phyloP scores from a whole-genome alignment of 2,888 invertebrate species.

The Sphinx pinastri region DNA sequence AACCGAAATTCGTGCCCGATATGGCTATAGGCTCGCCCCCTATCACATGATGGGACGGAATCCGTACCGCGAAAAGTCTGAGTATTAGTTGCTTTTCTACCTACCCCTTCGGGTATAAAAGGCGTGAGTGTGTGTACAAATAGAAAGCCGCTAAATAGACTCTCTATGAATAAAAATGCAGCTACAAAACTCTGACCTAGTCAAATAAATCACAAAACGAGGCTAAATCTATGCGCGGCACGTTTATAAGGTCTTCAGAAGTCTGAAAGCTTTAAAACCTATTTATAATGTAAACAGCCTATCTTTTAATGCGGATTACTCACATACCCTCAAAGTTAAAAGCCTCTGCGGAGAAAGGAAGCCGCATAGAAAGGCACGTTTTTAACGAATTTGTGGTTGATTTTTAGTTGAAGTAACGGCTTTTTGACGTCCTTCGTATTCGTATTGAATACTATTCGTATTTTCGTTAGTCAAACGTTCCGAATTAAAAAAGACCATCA shows the following conservation, averaged over 20 bases:
- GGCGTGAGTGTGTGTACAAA: background rate
- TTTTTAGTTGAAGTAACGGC: background rate
- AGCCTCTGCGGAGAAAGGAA: background rate
- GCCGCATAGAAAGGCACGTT: background rate
- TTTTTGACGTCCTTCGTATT: background rate
- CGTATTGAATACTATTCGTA: no score
- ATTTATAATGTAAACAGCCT: constrained; percentile 43
- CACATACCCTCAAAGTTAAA: background rate
- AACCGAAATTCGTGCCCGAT: no score
- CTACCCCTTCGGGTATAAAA: no score
- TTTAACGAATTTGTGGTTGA: constrained; percentile 1
- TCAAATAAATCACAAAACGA: constrained; percentile 8
- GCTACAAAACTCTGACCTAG: background rate
- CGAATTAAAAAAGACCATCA: no score
- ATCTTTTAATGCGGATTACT: constrained; percentile 41
- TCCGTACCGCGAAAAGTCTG: no score
- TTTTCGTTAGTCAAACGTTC: no score
- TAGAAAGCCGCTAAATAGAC: background rate
- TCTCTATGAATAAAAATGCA: constrained; percentile 11
- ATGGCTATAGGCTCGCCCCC: no score
- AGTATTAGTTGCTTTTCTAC: no score
- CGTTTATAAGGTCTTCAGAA: constrained; percentile 7
- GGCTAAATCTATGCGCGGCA: background rate
- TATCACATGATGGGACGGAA: no score
- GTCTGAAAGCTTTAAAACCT: constrained; percentile 20